Evolutionary conservation across 2,113 vertebrate genomes (phyloP), one percentile per base, ranked within the genome.

Genomic region (Capra hircus): DNA sequence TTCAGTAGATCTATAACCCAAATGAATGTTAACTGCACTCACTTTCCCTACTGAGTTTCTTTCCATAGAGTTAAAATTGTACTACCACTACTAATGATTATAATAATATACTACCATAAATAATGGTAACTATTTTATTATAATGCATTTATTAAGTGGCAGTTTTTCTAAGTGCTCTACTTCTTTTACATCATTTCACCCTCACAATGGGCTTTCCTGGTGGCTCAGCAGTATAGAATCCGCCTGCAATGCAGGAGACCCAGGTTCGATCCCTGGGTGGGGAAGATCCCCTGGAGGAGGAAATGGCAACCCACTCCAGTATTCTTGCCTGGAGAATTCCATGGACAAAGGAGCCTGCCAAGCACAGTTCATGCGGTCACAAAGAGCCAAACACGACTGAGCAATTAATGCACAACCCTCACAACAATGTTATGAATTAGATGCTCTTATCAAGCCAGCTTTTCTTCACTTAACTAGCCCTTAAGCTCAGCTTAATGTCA

Each of bases 161-260:
- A 81, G 53, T 52, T 91, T 17, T 53, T 53, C 3, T 64, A 71
- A 64, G 15, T 28, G 43, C n/a, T 67, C 45, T 28, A 62, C 2
- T 28, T 50, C 2, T 67, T 87, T 82, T 55, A 60, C 48, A 7
- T 50, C 40, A 90, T 21, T 50, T 92, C n/a, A 71, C n/a, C n/a
- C n/a, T 40, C 67, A 71, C 67, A 71, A 40, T 12, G 36, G 10
- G 5, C 10, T 71, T 71, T 36, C 67, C 19, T 71, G 19, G 67
- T 40, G n/a, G 67, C 67, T 23, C n/a, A 71, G 67, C n/a, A 12
- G 67, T 23, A 71, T n/a, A 71, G n/a, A 71, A 71, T 71, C n/a
- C 0, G 1, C n/a, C n/a, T 40, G 19, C 19, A 71, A 71, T 40
- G 67, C 4, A 0, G 19, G 67, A 40, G n/a, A 40, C n/a, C n/a